Conservation (phyloP, 2,797 vertebrate species). For the Bovichtus variegatus region DNA sequence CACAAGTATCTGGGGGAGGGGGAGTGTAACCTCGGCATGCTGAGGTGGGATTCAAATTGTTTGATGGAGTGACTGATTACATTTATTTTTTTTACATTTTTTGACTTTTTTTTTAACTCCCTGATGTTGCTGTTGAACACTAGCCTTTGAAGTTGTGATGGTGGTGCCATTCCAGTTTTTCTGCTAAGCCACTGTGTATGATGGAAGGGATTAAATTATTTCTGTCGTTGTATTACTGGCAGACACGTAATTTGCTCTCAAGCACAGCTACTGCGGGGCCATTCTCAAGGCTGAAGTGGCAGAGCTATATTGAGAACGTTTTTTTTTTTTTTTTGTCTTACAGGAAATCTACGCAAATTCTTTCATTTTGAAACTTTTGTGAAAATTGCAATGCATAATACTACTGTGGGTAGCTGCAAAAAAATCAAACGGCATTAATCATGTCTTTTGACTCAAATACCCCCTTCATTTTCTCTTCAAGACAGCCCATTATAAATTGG, state of each 20-base stretch:
- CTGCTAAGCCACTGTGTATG: constrained; percentile 21
- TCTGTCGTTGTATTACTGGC: constrained; percentile 32
- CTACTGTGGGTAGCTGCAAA: not conserved
- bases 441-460: not conserved
- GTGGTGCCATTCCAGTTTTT: constrained; percentile 32
- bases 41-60: constrained; percentile 69
- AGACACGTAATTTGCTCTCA: constrained; percentile 29
- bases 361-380: not conserved
- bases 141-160: constrained; percentile 39
- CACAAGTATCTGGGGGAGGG: constrained; percentile 59
- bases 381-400: not conserved
- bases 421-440: not conserved
- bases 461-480: not conserved
- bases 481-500: constrained; percentile 7
- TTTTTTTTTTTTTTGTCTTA: constrained; percentile 19
- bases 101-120: constrained; percentile 27
- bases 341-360: not conserved
- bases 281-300: not conserved
- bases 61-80: constrained; percentile 74
- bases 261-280: not conserved
- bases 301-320: constrained; percentile 1
- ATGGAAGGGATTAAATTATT: constrained; percentile 41
- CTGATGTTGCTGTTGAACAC: constrained; percentile 49
- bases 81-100: constrained; percentile 35
- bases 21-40: constrained; percentile 67